phyloP scores from a whole-genome alignment of 2,888 invertebrate genomes.

The Thera britannica region DNA sequence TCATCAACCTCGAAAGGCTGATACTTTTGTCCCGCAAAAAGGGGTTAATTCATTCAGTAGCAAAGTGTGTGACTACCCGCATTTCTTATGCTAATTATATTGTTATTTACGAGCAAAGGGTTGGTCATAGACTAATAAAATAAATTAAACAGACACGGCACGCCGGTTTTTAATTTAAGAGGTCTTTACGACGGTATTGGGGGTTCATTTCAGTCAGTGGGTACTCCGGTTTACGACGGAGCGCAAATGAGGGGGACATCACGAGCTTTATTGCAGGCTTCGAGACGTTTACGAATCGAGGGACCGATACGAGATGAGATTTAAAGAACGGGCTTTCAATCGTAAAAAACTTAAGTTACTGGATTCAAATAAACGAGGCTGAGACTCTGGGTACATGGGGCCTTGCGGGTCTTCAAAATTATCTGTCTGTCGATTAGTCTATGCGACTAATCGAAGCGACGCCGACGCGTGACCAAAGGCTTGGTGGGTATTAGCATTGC shows the following conservation, averaged over 20 bases:
- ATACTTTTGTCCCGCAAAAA: slow-evolving; percentile 22
- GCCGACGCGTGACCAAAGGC: too few relatives aligned
- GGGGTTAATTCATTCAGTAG: slow-evolving; percentile 70
- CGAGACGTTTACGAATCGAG: slow-evolving; percentile 28
- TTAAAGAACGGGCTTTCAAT: not conserved
- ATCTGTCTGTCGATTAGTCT: too few relatives aligned
- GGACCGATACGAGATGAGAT: slow-evolving; percentile 6
- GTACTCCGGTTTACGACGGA: slow-evolving; percentile 38
- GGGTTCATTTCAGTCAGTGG: slow-evolving; percentile 41
- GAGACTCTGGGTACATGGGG: not conserved
- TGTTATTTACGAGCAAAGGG: slow-evolving; percentile 74
- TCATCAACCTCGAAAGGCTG: not conserved
- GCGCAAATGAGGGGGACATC: slow-evolving; percentile 41
- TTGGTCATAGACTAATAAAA: slow-evolving; percentile 58
- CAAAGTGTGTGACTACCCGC: slow-evolving; percentile 68
- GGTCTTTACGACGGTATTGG: slow-evolving; percentile 39
- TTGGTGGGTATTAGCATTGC: too few relatives aligned
- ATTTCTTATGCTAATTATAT: slow-evolving; percentile 77
- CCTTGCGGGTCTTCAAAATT: too few relatives aligned
- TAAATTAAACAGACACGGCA: slow-evolving; percentile 50
- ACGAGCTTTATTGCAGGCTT: slow-evolving; percentile 31
- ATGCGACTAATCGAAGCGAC: too few relatives aligned
- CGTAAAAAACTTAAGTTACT: not conserved
- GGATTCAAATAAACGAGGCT: not conserved
- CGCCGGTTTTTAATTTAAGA: slow-evolving; percentile 43